phyloP scores from a whole-genome alignment of 2,113 vertebrate genomes.

The Dipodomys merriami region DNA sequence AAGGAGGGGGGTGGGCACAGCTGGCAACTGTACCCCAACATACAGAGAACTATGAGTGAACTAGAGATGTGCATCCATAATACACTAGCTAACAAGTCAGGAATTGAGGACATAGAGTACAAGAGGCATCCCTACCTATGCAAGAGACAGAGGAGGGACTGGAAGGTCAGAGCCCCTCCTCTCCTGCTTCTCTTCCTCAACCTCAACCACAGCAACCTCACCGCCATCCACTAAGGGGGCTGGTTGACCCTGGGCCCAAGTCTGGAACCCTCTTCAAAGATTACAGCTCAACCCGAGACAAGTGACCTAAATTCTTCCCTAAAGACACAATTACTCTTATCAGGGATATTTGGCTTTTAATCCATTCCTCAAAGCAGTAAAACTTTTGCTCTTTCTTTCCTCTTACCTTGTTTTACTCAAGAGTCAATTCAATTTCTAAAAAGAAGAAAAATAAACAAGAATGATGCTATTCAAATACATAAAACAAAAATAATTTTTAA shows the following conservation, averaged over 20 bases:
- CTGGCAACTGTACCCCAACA: neutral
- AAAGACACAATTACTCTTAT: constrained; percentile 54
- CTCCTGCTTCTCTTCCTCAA: neutral
- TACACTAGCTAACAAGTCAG: neutral
- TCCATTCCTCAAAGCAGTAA: constrained; percentile 13
- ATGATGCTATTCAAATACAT: neutral
- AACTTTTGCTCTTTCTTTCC: constrained; percentile 59
- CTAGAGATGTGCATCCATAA: neutral
- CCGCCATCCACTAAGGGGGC: neutral
- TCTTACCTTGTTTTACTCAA: constrained; percentile 38
- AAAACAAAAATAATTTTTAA: neutral
- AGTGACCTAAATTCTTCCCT: constrained; percentile 61
- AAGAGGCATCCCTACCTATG: neutral
- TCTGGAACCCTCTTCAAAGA: neutral
- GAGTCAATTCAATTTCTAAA: neutral
- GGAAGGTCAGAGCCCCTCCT: neutral
- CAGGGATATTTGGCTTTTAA: constrained; percentile 49
- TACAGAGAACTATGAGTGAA: neutral
- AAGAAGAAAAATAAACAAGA: neutral
- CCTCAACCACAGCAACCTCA: constrained; percentile 17
- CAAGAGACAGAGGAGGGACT: neutral
- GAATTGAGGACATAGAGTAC: neutral
- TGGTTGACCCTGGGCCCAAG: constrained; percentile 27
- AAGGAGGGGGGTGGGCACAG: neutral
- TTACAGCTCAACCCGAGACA: constrained; percentile 36